Evolutionary conservation across 2,797 vertebrate species (phyloP), one percentile per base, ranked within the genome.

Genomic region (Meriones psammophilus): DNA sequence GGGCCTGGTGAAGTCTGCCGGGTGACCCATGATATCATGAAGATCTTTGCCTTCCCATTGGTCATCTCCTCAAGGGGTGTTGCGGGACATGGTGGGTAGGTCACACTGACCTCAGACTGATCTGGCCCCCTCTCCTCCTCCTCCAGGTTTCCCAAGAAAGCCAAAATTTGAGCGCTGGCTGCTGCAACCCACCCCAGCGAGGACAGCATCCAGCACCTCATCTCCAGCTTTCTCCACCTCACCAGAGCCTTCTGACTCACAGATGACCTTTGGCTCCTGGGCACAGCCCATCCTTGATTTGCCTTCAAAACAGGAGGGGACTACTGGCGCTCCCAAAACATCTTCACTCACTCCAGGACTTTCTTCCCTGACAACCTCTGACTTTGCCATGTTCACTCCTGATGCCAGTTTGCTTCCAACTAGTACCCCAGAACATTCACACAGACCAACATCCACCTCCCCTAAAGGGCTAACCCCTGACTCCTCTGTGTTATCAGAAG

Each of bases 1-100:
- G 79, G 87, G 89, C 54, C 50, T 66, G n/a, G 84, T 20, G 58
- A 94, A 93, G 80, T 94, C 93, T 66, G 92, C 97, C 1, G 42
- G n/a, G 97, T 62, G 85, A 96, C 85, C 30, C 71, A 0, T 92
- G 93, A 93, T 39, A 46, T 89, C 56, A 28, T 3, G 3, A 17
- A 3, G 12, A 56, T 0, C 7, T 22, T 7, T 14, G 15, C 7
- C 69, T 80, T 69, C 30, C 58, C 36, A 68, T 94, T 97, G 97
- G 96, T 1, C 1, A 0, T 1, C 0, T 62, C 8, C 0, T 18
- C 17, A 8, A 4, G 69, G 26, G 71, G 36, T 36, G 56, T 54
- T 42, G 12, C 2, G 7, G 60, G 42, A 17, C 5, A 0, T 13
- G 3, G 46, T 69, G 78, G 94, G 84, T 56, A 83, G 97, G 79